A percentile compares a stretch with the other conserved stretches of the same genome.
phyloP scores from a whole-genome alignment of 1,140 invertebrate genomes.

The Drosophila elegans region DNA sequence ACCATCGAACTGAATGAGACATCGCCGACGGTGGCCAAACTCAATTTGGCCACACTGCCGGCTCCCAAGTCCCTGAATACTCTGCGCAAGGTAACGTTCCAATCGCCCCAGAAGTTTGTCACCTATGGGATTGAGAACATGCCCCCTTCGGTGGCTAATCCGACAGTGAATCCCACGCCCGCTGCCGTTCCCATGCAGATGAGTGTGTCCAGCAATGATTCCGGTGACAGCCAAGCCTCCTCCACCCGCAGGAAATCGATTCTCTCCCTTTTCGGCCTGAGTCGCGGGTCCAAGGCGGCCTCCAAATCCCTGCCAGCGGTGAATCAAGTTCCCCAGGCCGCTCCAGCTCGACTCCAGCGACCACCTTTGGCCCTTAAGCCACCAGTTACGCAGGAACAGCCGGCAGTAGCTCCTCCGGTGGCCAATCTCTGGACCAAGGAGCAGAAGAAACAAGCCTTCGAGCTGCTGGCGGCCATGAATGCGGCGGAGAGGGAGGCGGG shows the following conservation, averaged over 20 bases:
- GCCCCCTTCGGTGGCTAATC: slow-evolving; percentile 7
- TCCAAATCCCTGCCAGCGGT: slow-evolving; percentile 32
- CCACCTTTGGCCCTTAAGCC: slow-evolving; percentile 49
- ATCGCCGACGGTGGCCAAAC: slow-evolving; percentile 77
- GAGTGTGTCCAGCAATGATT: slow-evolving; percentile 76
- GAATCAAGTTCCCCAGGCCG: slow-evolving; percentile 7
- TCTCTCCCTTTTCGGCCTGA: slow-evolving; percentile 71
- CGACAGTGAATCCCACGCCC: slow-evolving; percentile 2
- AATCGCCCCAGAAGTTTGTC: slow-evolving; percentile 70
- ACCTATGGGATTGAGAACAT: slow-evolving; percentile 45
- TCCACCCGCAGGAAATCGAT: slow-evolving; percentile 73
- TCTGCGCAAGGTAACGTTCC: slow-evolving; percentile 75
- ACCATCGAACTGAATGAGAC: slow-evolving; percentile 80
- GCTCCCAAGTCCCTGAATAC: slow-evolving; percentile 60
- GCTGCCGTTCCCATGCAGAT: slow-evolving; percentile 58
- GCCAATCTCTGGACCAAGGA: slow-evolving; percentile 85
- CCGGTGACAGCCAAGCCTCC: slow-evolving; percentile 58
- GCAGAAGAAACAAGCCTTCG: slow-evolving; percentile 85
- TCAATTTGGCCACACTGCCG: slow-evolving; percentile 71
- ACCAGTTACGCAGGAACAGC: slow-evolving; percentile 36
- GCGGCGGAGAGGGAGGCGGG: slow-evolving; percentile 59
- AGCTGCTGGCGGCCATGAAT: slow-evolving; percentile 85
- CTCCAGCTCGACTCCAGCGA: slow-evolving; percentile 13
- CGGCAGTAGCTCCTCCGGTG: slow-evolving; percentile 31
- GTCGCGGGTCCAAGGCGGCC: slow-evolving; percentile 46